Evolutionary conservation across 1,140 invertebrate species (phyloP), one percentile per base, ranked within the genome.

Genomic region (Melanaphis sacchari): DNA sequence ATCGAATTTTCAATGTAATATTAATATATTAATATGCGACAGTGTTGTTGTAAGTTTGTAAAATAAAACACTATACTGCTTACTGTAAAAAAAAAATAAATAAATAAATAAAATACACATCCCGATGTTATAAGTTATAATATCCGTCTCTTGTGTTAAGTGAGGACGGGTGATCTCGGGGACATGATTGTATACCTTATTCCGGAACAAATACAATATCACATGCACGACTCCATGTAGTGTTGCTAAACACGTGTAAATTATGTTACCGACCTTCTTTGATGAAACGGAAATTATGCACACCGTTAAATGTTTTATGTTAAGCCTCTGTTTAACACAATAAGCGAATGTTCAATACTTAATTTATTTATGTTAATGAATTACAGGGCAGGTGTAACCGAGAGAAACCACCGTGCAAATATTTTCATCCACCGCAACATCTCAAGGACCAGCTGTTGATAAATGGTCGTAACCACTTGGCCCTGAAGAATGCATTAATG

Each of bases 391-490:
- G 99, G 96, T 99, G 99, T 97, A 99, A 99, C 95, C 97, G 99
- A 95, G 99, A 99, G 96, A 99, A 99, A 95, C 99, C 99, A 94
- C 99, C 99, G 94, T 99, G 99, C 98, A 99, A 99, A 97, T 99
- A 99, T 96, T 99, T 99, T 96, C 99, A 99, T 96, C 99, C 99
- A 94, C 99, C 99, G 94, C 99, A 99, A 95, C 99, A 99, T 96
- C 96, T 99, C 94, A 99, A 99, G 96, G 99, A 99, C 96, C 99
- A 99, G 96, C 96, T 99, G 95, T 96, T 99, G 95, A 99, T 99
- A 96, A 99, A 99, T 96, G 99, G 99, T 94, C 97, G 99, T 95
- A 99, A 99, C 96, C 99, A 99, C 96, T 96, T 99, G 95, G 99
- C 99, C 94, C 96, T 99, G 95, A 99, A 99, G 96, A 99, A 99